These are phyloP conservation scores for Aporrectodea caliginosa DNA, from an alignment of 1,140 invertebrate genomes.

Conservation along the genomic window DNA sequence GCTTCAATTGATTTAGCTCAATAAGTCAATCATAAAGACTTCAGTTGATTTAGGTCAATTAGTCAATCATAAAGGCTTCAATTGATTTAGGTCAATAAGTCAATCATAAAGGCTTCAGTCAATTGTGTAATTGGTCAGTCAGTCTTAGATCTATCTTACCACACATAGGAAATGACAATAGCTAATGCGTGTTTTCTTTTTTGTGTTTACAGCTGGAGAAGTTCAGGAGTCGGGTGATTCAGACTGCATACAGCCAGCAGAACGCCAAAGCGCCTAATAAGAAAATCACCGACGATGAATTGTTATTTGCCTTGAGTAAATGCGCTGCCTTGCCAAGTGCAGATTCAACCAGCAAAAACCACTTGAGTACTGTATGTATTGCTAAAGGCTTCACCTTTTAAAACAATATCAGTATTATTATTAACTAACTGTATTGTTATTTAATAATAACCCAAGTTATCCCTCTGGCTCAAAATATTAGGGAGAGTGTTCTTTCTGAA, in stretches of 20 bases:
- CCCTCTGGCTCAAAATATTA: too few relatives aligned
- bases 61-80: neutral
- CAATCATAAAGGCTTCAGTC: neutral
- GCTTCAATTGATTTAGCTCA: neutral
- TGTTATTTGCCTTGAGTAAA: constrained; percentile 48
- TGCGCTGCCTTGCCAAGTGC: constrained; percentile 36
- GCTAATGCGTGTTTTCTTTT: constrained; percentile 33
- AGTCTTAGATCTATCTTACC: too few relatives aligned
- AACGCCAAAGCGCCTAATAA: constrained; percentile 46
- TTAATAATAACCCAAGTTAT: too few relatives aligned
- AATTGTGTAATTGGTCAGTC: neutral
- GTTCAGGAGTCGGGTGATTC: constrained; percentile 47
- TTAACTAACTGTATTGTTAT: too few relatives aligned
- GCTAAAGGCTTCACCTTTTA: too few relatives aligned
- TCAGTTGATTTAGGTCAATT: neutral
- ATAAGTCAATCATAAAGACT: neutral
- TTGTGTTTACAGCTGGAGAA: constrained; percentile 51
- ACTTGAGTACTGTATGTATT: too few relatives aligned
- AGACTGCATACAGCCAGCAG: constrained; percentile 50
- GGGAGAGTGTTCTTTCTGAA: too few relatives aligned
- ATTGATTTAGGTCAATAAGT: neutral
- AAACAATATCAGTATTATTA: too few relatives aligned
- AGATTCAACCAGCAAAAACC: neutral
- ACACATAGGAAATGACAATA: too few relatives aligned
- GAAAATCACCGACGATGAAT: constrained; percentile 51